A percentile compares a stretch with the other conserved stretches of the same genome.
phyloP scores from a whole-genome alignment of 2,113 vertebrate species.

The Ictalurus punctatus region DNA sequence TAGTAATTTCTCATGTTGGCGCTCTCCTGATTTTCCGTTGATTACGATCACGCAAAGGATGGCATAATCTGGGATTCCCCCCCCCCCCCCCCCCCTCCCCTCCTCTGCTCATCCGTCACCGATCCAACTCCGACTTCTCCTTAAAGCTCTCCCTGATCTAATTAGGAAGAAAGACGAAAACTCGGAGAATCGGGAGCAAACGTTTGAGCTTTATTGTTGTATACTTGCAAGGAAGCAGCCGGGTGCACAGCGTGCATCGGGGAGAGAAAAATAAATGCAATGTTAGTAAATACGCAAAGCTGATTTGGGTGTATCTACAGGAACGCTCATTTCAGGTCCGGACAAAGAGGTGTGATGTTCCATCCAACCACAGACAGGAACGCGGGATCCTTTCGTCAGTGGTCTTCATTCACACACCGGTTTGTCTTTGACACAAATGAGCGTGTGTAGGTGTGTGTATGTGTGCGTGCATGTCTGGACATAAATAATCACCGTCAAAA shows the following conservation, averaged over 20 bases:
- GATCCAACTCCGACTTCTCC: slow-evolving; percentile 2
- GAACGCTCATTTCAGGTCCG: slow-evolving; percentile 52
- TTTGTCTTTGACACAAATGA: slow-evolving; percentile 55
- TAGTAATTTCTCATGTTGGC: background rate
- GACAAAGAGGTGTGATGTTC: slow-evolving; percentile 58
- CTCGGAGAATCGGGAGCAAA: slow-evolving; percentile 48
- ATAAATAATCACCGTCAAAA: background rate
- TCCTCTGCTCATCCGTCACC: background rate
- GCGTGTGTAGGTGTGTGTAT: slow-evolving; percentile 45
- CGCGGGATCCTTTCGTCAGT: slow-evolving; percentile 69
- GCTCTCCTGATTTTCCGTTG: background rate
- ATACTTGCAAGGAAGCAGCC: slow-evolving; percentile 57
- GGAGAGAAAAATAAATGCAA: slow-evolving; percentile 19
- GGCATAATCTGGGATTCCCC: slow-evolving; percentile 14
- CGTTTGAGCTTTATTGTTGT: slow-evolving; percentile 65
- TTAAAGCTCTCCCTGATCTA: slow-evolving; percentile 35
- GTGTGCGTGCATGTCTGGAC: background rate
- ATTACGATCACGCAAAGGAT: slow-evolving; percentile 4
- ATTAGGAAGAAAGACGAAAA: slow-evolving; percentile 29
- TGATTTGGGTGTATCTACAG: slow-evolving; percentile 55
- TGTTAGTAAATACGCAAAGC: background rate
- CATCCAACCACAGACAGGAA: slow-evolving; percentile 76
- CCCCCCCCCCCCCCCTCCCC: too few species aligned
- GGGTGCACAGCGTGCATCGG: slow-evolving; percentile 46
- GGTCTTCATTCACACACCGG: slow-evolving; percentile 74